These are phyloP conservation scores for Neomorphus geoffroyi DNA, from an alignment of 2,797 vertebrate species.

Conservation along the genomic window DNA sequence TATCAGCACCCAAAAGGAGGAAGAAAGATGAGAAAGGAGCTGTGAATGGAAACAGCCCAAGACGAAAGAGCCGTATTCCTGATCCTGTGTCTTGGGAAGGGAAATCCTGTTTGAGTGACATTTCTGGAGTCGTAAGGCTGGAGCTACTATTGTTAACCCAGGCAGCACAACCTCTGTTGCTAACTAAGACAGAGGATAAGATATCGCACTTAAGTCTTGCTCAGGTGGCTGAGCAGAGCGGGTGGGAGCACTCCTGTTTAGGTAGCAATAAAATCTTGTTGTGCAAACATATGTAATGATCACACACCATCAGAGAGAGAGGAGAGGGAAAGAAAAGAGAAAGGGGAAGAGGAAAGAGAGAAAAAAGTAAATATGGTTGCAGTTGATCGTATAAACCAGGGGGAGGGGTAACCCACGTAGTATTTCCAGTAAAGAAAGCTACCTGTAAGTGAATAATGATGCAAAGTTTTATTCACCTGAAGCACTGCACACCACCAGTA, in stretches of 20 bases:
- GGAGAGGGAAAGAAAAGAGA: not conserved
- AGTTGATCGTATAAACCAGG: not conserved
- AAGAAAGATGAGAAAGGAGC: not conserved
- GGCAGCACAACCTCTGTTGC: not conserved
- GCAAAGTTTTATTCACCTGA: not conserved
- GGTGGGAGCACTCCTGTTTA: constrained; percentile 2
- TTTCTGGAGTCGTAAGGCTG: not conserved
- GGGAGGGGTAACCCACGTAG: not conserved
- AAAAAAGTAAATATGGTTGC: not conserved
- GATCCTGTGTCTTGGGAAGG: not conserved
- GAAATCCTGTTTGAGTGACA: not conserved
- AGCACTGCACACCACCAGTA: not conserved
- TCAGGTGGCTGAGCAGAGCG: not conserved
- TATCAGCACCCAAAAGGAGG: not conserved
- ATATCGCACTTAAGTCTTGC: not conserved
- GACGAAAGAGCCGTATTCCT: not conserved
- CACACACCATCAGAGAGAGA: too few species aligned
- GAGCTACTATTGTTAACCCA: not conserved
- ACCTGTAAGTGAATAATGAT: not conserved
- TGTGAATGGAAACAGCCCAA: not conserved
- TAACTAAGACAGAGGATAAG: constrained; percentile 20
- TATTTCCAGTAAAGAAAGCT: constrained; percentile 35
- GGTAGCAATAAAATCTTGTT: constrained; percentile 66
- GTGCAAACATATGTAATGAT: constrained; percentile 6
- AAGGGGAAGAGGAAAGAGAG: not conserved